These are phyloP conservation scores for Poeciliopsis paucimaculata DNA, from an alignment of 2,797 vertebrate species.

Conservation along the genomic window DNA sequence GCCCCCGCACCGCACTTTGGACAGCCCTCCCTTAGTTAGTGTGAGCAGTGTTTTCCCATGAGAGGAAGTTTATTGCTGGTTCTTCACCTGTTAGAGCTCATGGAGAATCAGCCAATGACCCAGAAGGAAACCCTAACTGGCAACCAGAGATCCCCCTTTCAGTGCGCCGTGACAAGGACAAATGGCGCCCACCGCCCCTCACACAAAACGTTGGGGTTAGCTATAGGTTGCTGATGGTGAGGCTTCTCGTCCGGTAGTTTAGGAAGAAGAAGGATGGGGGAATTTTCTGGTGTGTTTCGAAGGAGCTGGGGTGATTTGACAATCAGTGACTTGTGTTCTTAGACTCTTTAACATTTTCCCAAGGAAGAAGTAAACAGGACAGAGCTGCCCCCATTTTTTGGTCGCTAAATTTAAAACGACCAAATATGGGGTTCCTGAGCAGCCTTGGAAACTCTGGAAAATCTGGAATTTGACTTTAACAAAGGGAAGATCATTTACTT, in stretches of 20 bases:
- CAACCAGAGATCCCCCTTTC: constrained; percentile 66
- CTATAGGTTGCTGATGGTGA: constrained; percentile 48
- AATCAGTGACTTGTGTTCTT: constrained; percentile 61
- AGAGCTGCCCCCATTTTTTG: constrained; percentile 18
- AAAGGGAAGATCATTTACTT: background rate
- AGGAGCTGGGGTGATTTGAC: constrained; percentile 66
- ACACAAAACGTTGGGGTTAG: constrained; percentile 62
- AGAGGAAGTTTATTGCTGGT: constrained; percentile 66
- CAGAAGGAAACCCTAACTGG: constrained; percentile 67
- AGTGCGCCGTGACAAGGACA: constrained; percentile 78
- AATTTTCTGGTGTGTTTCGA: constrained; percentile 49
- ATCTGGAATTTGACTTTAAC: background rate
- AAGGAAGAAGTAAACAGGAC: constrained; percentile 56
- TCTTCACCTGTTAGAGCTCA: constrained; percentile 78
- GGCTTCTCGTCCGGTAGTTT: constrained; percentile 50
- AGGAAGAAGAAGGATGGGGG: constrained; percentile 51
- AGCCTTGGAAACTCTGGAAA: background rate
- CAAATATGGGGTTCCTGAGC: background rate
- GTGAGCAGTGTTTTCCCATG: constrained; percentile 71
- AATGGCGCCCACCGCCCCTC: constrained; percentile 75
- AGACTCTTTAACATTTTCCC: constrained; percentile 66
- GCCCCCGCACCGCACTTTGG: too few relatives aligned
- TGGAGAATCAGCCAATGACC: constrained; percentile 74
- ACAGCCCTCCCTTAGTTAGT: background rate
- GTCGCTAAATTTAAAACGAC: constrained; percentile 8